phyloP scores from a whole-genome alignment of 1,140 invertebrate genomes.

The Drosophila gunungcola region DNA sequence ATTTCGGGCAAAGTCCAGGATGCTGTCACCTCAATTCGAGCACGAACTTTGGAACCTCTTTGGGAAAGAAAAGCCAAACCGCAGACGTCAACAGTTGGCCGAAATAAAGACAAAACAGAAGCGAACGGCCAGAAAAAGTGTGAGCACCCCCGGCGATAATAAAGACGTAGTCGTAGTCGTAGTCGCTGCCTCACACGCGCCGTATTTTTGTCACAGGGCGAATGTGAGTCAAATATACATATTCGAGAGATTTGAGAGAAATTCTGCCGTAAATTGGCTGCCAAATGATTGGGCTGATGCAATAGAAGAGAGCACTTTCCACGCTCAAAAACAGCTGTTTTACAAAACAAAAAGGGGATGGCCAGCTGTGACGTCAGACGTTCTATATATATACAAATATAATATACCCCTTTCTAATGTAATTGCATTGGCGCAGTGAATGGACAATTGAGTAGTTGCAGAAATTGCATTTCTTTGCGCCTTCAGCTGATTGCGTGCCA shows the following conservation, averaged over 20 bases:
- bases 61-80: slow-evolving; percentile 21
- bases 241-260: slow-evolving; percentile 24
- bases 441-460: slow-evolving; percentile 27
- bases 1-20: slow-evolving; percentile 40
- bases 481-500: slow-evolving; percentile 37
- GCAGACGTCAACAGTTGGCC: slow-evolving; percentile 66
- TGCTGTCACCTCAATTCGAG: slow-evolving; percentile 44
- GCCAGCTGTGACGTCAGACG: slow-evolving; percentile 24
- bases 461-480: slow-evolving; percentile 16
- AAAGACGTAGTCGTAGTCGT: slow-evolving; percentile 30
- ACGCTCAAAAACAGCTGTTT: slow-evolving; percentile 32
- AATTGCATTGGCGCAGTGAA: slow-evolving; percentile 18
- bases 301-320: slow-evolving; percentile 8
- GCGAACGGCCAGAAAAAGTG: slow-evolving; percentile 13
- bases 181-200: slow-evolving; percentile 49
- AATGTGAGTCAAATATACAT: slow-evolving; percentile 76
- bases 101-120: slow-evolving; percentile 44
- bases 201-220: slow-evolving; percentile 55
- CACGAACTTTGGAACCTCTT: slow-evolving; percentile 62
- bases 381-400: neutral
- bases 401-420: slow-evolving; percentile 23
- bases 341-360: slow-evolving; percentile 5
- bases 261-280: slow-evolving; percentile 20
- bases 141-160: slow-evolving; percentile 46
- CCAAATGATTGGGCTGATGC: slow-evolving; percentile 29